phyloP scores from a whole-genome alignment of 1,140 invertebrate species.

The Ceratina australensis region DNA sequence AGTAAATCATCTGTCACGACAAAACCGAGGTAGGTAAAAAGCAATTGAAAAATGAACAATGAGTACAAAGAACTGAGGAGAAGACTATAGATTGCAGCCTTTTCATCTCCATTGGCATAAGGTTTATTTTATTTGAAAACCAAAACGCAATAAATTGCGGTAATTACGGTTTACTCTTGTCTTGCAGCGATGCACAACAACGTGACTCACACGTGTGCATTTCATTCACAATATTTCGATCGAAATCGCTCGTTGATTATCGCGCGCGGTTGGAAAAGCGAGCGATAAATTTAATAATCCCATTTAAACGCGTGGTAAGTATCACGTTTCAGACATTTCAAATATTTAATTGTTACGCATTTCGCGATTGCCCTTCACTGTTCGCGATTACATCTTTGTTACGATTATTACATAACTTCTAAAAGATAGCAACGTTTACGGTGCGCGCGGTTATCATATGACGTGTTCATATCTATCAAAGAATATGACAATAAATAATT shows the following conservation, averaged over 20 bases:
- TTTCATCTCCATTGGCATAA: too few relatives aligned
- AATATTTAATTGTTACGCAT: not conserved
- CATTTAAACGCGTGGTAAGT: not conserved
- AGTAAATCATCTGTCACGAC: too few relatives aligned
- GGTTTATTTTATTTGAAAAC: too few relatives aligned
- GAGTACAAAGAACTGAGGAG: too few relatives aligned
- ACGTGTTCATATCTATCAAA: constrained; percentile 4
- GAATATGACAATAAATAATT: constrained; percentile 15
- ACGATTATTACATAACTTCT: constrained; percentile 37
- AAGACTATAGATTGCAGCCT: not conserved
- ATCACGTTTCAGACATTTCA: constrained; percentile 10
- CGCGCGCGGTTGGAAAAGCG: constrained; percentile 18
- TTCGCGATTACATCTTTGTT: constrained; percentile 14
- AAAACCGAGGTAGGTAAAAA: too few relatives aligned
- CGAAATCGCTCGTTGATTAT: constrained; percentile 36
- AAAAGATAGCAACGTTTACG: constrained; percentile 7
- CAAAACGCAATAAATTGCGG: too few relatives aligned
- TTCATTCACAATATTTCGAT: constrained; percentile 15
- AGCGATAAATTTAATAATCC: not conserved
- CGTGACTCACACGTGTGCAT: constrained; percentile 25
- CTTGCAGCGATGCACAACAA: not conserved
- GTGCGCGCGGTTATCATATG: not conserved
- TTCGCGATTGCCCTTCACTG: too few relatives aligned
- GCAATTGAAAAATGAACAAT: too few relatives aligned
- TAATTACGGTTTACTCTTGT: too few relatives aligned